phyloP scores from a whole-genome alignment of 2,113 vertebrate genomes.

The Desmodus rotundus region DNA sequence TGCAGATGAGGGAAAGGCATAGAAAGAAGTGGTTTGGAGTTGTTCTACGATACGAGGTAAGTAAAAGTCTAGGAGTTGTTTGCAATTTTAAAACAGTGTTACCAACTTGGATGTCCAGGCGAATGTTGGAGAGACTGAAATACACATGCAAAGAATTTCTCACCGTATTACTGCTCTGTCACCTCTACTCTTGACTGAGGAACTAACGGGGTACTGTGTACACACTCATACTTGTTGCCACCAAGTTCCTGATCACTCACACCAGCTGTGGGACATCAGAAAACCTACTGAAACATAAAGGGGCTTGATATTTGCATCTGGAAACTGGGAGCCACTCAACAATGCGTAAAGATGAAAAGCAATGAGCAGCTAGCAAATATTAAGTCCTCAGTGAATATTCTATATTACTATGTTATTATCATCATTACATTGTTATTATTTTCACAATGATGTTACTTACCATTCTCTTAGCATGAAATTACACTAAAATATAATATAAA shows the following conservation, averaged over 20 bases:
- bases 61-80: background rate
- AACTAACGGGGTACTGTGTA: background rate
- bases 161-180: background rate
- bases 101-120: background rate
- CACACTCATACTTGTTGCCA: background rate
- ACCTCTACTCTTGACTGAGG: background rate
- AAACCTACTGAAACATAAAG: background rate
- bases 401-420: background rate
- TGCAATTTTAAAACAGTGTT: constrained; percentile 8
- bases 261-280: background rate
- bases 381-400: background rate
- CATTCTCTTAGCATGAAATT: constrained; percentile 7
- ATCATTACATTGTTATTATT: background rate
- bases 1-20: background rate
- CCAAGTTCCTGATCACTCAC: background rate
- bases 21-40: background rate
- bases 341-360: background rate
- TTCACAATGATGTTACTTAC: background rate
- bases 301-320: background rate
- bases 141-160: background rate
- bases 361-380: background rate
- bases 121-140: background rate
- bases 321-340: background rate
- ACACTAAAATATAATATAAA: background rate
- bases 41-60: background rate